Conservation (phyloP, 2,797 vertebrate species). For the Pampus argenteus region DNA sequence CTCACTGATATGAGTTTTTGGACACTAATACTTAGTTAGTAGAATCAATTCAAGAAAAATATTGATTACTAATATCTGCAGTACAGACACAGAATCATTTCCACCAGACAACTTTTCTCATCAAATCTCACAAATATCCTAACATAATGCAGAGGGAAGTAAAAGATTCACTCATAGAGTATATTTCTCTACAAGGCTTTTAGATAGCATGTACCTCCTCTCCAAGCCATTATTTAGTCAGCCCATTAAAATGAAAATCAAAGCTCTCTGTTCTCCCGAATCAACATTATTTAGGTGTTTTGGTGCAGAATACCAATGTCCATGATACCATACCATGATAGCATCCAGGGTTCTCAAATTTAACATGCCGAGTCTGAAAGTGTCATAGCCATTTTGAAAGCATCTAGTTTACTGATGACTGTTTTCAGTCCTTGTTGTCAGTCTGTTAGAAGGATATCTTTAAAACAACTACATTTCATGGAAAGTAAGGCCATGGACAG, state of each 20-base stretch:
- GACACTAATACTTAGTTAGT: too few species aligned
- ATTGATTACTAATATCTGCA: not conserved
- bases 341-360: constrained; percentile 17
- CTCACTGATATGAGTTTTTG: too few species aligned
- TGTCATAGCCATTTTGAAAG: constrained; percentile 24
- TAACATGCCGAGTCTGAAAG: not conserved
- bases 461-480: not conserved
- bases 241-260: constrained; percentile 44
- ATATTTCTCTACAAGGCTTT: constrained; percentile 36
- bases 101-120: constrained; percentile 29
- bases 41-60: too few species aligned
- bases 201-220: constrained; percentile 25
- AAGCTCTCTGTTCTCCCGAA: constrained; percentile 23
- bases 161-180: constrained; percentile 26
- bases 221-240: constrained; percentile 32
- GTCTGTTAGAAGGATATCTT: not conserved
- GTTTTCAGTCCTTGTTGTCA: not conserved
- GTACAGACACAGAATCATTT: not conserved
- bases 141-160: constrained; percentile 9
- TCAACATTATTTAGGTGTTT: constrained; percentile 22
- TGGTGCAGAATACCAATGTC: constrained; percentile 27
- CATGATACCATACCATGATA: too few species aligned
- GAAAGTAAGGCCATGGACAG: not conserved
- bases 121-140: constrained; percentile 4
- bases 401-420: constrained; percentile 7